Evolutionary conservation across 2,888 invertebrate species (phyloP).

Genomic region (Lapara coniferarum): DNA sequence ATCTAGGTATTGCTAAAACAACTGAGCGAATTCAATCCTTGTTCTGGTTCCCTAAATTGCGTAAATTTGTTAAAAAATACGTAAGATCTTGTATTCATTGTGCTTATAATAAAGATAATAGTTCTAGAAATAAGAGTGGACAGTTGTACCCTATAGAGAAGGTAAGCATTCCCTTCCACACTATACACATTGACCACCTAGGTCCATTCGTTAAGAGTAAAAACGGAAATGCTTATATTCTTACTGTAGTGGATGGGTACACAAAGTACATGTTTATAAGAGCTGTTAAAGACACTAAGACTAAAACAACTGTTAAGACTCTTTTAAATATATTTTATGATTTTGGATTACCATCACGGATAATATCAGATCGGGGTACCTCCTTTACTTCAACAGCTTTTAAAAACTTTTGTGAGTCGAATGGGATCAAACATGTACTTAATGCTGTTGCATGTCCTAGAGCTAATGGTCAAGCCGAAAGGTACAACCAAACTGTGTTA

Average conservation of each 20-base stretch:
- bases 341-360: not conserved
- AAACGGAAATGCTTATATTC: not conserved
- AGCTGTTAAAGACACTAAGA: not conserved
- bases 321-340: not conserved
- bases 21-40: not conserved
- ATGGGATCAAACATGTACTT: too few species aligned
- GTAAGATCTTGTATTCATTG: conserved; percentile 59
- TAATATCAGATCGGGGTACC: conserved; percentile 7
- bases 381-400: not conserved
- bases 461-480: too few species aligned
- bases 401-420: not conserved
- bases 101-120: conserved; percentile 44
- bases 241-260: not conserved
- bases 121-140: conserved; percentile 42
- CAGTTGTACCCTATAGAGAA: conserved; percentile 62
- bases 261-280: too few species aligned
- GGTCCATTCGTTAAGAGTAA: conserved; percentile 52
- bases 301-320: not conserved
- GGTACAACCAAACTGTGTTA: too few species aligned
- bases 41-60: conserved; percentile 20
- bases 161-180: conserved; percentile 55
- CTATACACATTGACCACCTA: conserved; percentile 63
- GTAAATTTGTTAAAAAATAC: conserved; percentile 45
- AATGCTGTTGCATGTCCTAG: too few species aligned
- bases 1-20: not conserved